Evolutionary conservation across 2,113 vertebrate genomes (phyloP), one percentile per base, ranked within the genome.

Genomic region (Laterallus jamaicensis): DNA sequence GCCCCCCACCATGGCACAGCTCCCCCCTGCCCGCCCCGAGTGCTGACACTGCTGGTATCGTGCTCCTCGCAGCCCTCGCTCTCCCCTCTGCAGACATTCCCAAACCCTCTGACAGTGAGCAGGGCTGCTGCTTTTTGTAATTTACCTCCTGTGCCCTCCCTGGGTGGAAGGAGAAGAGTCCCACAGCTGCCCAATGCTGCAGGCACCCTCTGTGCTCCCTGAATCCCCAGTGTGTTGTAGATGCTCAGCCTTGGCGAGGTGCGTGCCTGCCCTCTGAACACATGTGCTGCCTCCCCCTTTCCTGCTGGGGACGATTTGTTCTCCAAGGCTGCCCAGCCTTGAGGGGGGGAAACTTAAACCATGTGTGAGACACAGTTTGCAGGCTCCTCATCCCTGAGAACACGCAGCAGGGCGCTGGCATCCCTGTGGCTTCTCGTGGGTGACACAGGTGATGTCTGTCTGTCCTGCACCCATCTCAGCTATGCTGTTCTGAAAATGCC

Each of bases 381-480:
- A 29, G n/a, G 8, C 63, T 47, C 22, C n/a, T 60, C 8, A 47
- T 40, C 55, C 35, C 59, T 15, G 24, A 19, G 32, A 12, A 9
- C 3, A 15, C 6, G 49, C 9, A 1, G 71, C 40, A 32, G 79
- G 52, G 18, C 16, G 37, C 10, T 50, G 26, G 75, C 6, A 59
- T 60, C n/a, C 5, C 5, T 31, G 35, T 70, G 80, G 60, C 21
- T 6, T 13, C 20, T 17, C 20, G 44, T 22, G 16, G 42, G 0
- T 7, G 55, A 12, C 5, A 25, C 1, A 2, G 18, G 0, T 25
- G 11, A n/a, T 14, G 3, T 29, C 82, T 31, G 0, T 39, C 25
- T 31, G 44, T 63, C 6, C 3, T 29, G 77, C 20, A 22, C 50
- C 58, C 19, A 4, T 14, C 71, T n/a, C 14, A 2, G 10, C 79